A percentile compares a stretch with the other conserved stretches of the same genome.
Conservation (phyloP, 1,140 invertebrate genomes). For the Magallana ariakensis region DNA sequence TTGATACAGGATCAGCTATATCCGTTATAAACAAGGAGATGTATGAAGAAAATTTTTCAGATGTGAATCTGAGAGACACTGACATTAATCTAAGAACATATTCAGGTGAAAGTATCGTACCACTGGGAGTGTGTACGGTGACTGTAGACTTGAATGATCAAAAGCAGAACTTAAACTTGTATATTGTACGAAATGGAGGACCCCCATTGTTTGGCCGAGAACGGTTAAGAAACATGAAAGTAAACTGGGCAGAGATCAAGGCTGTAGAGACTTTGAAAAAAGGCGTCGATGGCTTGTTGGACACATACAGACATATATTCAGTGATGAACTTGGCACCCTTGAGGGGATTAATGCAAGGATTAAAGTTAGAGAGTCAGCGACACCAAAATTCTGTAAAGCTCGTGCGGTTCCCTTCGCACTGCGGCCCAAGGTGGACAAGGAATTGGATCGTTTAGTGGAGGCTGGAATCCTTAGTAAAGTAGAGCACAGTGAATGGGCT, state of each 20-base stretch:
- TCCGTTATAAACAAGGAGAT: background rate
- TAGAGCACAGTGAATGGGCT: background rate
- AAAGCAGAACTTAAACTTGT: background rate
- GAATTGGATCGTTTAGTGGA: background rate
- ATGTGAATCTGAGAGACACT: background rate
- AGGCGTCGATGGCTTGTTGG: background rate
- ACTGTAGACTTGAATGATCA: background rate
- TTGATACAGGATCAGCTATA: background rate
- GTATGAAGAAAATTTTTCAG: no score
- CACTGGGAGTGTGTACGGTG: background rate
- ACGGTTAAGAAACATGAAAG: background rate
- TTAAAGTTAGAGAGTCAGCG: background rate
- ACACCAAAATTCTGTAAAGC: conserved; percentile 3
- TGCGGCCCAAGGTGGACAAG: background rate
- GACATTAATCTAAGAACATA: conserved; percentile 1
- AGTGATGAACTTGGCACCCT: no score
- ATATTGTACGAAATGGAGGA: background rate
- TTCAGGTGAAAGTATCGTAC: background rate
- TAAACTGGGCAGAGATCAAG: background rate
- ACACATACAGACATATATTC: background rate
- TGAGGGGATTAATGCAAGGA: background rate
- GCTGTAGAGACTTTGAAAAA: background rate
- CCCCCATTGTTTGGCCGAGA: background rate
- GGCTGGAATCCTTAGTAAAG: background rate
- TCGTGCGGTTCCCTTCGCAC: background rate